A percentile compares a stretch with the other conserved stretches of the same genome.
phyloP scores from a whole-genome alignment of 1,140 invertebrate genomes.

The Asobara japonica region DNA sequence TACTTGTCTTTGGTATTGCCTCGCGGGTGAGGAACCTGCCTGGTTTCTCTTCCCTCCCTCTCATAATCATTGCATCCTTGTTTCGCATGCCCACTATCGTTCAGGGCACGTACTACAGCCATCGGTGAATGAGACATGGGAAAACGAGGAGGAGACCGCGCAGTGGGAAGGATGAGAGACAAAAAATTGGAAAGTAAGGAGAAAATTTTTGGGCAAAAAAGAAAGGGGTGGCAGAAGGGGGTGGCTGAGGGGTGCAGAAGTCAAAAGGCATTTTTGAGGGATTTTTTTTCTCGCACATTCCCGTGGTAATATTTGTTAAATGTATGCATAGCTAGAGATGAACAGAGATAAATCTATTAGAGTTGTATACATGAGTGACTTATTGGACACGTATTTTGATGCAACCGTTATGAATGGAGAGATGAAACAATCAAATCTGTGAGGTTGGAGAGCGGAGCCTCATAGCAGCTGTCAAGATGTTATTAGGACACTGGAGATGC shows the following conservation, averaged over 20 bases:
- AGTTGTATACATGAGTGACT: too few relatives aligned
- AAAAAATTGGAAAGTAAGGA: slow-evolving; percentile 6
- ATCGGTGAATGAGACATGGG: slow-evolving; percentile 26
- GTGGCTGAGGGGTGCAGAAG: slow-evolving; percentile 4
- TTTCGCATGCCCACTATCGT: slow-evolving; percentile 32
- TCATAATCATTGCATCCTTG: slow-evolving; percentile 26
- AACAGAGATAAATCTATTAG: too few relatives aligned
- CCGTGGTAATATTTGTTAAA: too few relatives aligned
- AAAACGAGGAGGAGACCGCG: slow-evolving; percentile 5
- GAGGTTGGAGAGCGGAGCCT: too few relatives aligned
- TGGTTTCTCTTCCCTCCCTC: slow-evolving; percentile 37
- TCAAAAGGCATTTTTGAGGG: background rate
- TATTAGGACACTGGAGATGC: too few relatives aligned
- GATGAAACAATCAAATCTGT: too few relatives aligned
- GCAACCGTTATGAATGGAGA: too few relatives aligned
- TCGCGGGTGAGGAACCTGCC: slow-evolving; percentile 50
- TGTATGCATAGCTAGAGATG: too few relatives aligned
- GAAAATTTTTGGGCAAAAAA: background rate
- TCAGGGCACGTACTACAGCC: slow-evolving; percentile 4
- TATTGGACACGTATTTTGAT: too few relatives aligned
- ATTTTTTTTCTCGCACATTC: too few relatives aligned
- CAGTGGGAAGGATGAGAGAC: background rate
- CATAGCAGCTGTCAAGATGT: too few relatives aligned
- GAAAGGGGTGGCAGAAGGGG: background rate
- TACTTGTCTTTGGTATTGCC: slow-evolving; percentile 26